Percentiles rank a stretch among this genome's conserved stretches.
Evolutionary conservation across 2,888 invertebrate species (phyloP).

Genomic region (Mycalesis mineus): DNA sequence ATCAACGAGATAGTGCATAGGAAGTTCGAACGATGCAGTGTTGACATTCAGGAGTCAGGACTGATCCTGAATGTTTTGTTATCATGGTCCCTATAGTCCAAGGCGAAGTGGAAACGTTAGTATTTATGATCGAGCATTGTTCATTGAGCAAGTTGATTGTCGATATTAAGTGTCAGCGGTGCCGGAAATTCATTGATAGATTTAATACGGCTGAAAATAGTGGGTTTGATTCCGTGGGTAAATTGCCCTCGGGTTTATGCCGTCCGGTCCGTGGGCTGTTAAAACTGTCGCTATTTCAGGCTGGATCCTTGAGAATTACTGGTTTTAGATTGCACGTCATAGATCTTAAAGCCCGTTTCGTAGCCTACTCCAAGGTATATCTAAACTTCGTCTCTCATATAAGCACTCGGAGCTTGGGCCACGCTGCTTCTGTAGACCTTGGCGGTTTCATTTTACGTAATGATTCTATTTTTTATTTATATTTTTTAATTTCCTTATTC

Average conservation of each 20-base stretch:
- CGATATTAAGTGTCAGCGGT: slow-evolving; percentile 75
- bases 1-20: too few species aligned
- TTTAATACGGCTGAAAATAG: slow-evolving; percentile 72
- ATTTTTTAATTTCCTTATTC: too few species aligned
- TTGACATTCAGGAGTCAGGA: too few species aligned
- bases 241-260: slow-evolving; percentile 73
- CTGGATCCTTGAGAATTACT: slow-evolving; percentile 23
- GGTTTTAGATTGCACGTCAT: slow-evolving; percentile 11
- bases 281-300: slow-evolving; percentile 66
- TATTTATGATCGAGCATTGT: slow-evolving; percentile 73
- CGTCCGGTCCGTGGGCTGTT: slow-evolving; percentile 66
- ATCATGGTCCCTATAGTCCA: too few species aligned
- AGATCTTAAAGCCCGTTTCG: not conserved
- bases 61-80: too few species aligned
- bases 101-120: slow-evolving; percentile 23
- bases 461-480: too few species aligned
- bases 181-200: slow-evolving; percentile 78
- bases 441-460: too few species aligned
- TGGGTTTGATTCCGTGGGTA: slow-evolving; percentile 70
- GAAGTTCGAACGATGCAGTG: too few species aligned
- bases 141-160: slow-evolving; percentile 73
- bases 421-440: too few species aligned
- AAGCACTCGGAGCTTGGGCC: too few species aligned
- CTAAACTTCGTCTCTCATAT: too few species aligned
- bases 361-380: too few species aligned